Evolutionary conservation across 2,797 vertebrate species (phyloP), one percentile per base, ranked within the genome.

Genomic region (Lepilemur ruficaudatus): DNA sequence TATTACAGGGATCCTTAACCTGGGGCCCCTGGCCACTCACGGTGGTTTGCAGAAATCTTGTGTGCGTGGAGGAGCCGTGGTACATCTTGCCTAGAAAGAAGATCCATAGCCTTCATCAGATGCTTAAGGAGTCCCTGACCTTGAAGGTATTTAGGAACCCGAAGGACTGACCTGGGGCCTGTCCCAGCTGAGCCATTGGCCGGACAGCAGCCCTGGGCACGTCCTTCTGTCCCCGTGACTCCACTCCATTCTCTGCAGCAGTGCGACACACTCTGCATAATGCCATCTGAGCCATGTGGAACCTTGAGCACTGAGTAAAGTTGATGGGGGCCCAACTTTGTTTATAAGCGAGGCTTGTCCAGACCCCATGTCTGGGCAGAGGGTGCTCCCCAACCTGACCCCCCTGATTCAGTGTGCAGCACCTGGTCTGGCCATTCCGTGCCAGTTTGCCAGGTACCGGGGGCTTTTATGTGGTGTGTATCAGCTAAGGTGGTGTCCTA

Each of bases 11-110:
- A 12, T 7, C n/a, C 28, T 59, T 81, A 28, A 3, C 4, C 57
- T 8, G 0, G 11, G 13, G 22, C 43, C 20, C 35, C 3, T 0
- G 0, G 2, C 6, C 3, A 4, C 9, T 35, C 12, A 17, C 0
- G 2, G 20, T 20, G 32, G 7, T 48, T 48, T 55, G 15, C 22
- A 35, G 46, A 84, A 80, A 43, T 18, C 0, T 4, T 32, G 32
- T 32, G 32, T 17, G 1, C 0, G 0, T 14, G 43, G 63, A 32
- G 28, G 52, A 63, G 14, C 30, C 46, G 80, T 32, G 7, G 8
- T 72, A 12, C 41, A 7, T 41, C 78, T 17, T 25, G 25, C 14
- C 13, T 32, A 17, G 28, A 30, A 52, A 30, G 57, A 79, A n/a
- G 23, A 20, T 10, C 35, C 11, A 5, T 2, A 14, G n/a, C n/a